These are phyloP conservation scores for Coendou prehensilis DNA, from an alignment of 2,797 vertebrate genomes.

Conservation along the genomic window DNA sequence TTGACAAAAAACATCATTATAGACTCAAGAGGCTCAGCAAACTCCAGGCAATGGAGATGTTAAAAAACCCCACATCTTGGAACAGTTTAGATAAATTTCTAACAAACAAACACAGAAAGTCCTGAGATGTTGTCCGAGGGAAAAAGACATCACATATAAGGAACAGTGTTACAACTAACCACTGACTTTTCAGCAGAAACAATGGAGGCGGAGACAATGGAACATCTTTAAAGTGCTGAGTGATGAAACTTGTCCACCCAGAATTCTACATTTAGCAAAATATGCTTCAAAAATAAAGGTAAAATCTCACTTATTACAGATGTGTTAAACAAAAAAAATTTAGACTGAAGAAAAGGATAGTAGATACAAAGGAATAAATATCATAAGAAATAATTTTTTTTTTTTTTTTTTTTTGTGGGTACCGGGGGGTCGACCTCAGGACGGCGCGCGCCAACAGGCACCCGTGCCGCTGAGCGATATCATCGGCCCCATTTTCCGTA, in stretches of 20 bases:
- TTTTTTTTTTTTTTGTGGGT: too few relatives aligned
- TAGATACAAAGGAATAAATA: slow-evolving; percentile 24
- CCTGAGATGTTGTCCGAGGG: background rate
- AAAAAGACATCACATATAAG: background rate
- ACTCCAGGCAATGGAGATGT: background rate
- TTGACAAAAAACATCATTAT: background rate
- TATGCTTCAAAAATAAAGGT: background rate
- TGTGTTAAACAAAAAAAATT: slow-evolving; percentile 23
- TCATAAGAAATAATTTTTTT: background rate
- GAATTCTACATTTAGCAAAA: background rate
- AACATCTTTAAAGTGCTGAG: background rate
- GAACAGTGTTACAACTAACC: background rate
- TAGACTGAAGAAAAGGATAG: background rate
- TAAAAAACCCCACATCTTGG: background rate
- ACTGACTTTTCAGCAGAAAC: background rate
- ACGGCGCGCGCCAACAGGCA: too few relatives aligned
- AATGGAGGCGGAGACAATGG: background rate
- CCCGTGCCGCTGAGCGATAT: too few relatives aligned
- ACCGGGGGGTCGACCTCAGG: too few relatives aligned
- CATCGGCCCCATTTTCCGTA: too few relatives aligned
- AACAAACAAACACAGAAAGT: background rate
- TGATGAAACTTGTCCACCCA: background rate
- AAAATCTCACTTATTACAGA: background rate
- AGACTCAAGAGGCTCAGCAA: slow-evolving; percentile 4
- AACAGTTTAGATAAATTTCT: background rate